Base-by-base conservation (phyloP, 2,888 invertebrate genomes). In the Papilio gigon region DNA sequence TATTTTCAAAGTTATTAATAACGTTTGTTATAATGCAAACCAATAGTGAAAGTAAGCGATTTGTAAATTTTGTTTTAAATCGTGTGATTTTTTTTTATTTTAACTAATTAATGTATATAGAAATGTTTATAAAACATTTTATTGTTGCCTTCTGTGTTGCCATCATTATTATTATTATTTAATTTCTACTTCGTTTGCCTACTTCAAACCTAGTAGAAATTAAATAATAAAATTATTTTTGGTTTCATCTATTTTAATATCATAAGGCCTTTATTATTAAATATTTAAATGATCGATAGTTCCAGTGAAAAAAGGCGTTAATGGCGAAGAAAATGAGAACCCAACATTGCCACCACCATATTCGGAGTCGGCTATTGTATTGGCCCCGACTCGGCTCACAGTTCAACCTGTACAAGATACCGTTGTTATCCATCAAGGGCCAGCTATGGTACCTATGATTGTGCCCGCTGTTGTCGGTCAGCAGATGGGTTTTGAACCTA, bases 401-500 rank as follows among this genome's bases (percentile, higher is more conserved):
- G 12, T 37, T 37, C 6, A 8, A 59, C 66, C 77, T n/a, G 70
- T 76, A 50, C 71, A 70, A n/a, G 76, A 67, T 35, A 60, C 70
- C 14, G 71, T 72, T 22, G 70, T 74, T 9, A 17, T 68, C n/a
- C 63, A 58, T 22, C 63, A 68, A 14, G 68, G 68, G 9, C 63
- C 63, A 27, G 14, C 58, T 3, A 33, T 67, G n/a, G 25, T 40
- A 5, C 63, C 62, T 6, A 40, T 42, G 12, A 63, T 58, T 2
- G 71, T 75, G 5, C 72, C 73, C 59, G 71, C 75, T 8, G 71
- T 76, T 11, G 58, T 78, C n/a, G 67, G 76, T 14, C 79, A 75
- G n/a, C 74, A 70, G 4, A 80, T 88, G 79, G 83, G 85, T 0
- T 77, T 84, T 0, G 70, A 73, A 0, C 77, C 88, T 0, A 71